Evolutionary conservation across 2,113 vertebrate genomes (phyloP).

Genomic region (Leptocoma aspasia): DNA sequence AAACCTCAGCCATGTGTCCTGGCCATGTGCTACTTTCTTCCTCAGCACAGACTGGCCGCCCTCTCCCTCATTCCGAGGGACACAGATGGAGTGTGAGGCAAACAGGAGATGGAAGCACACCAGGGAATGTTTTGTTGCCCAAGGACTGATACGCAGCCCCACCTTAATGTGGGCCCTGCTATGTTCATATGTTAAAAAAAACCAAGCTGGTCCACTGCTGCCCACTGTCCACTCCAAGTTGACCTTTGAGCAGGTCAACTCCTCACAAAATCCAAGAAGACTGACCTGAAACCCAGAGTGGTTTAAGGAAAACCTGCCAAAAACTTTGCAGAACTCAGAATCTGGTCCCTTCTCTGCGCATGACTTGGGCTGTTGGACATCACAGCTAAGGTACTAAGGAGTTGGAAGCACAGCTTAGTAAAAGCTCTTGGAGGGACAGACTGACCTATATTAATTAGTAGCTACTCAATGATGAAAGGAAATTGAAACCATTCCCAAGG

Average conservation of each 20-base stretch:
- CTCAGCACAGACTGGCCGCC: not conserved
- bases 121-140: not conserved
- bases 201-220: not conserved
- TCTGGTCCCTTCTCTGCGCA: not conserved
- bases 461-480: not conserved
- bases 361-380: not conserved
- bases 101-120: not conserved
- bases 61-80: not conserved
- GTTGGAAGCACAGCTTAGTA: not conserved
- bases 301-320: not conserved
- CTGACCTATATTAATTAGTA: not conserved
- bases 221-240: not conserved
- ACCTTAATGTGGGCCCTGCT: not conserved
- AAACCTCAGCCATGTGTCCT: not conserved
- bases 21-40: too few species aligned
- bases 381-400: not conserved
- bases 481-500: not conserved
- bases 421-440: not conserved
- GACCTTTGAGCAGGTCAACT: not conserved
- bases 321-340: not conserved
- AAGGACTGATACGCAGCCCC: not conserved
- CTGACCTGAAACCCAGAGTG: not conserved
- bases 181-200: not conserved
- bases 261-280: not conserved
- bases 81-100: not conserved